Conservation (phyloP, 2,888 invertebrate species). For the Trichogramma evanescens region DNA sequence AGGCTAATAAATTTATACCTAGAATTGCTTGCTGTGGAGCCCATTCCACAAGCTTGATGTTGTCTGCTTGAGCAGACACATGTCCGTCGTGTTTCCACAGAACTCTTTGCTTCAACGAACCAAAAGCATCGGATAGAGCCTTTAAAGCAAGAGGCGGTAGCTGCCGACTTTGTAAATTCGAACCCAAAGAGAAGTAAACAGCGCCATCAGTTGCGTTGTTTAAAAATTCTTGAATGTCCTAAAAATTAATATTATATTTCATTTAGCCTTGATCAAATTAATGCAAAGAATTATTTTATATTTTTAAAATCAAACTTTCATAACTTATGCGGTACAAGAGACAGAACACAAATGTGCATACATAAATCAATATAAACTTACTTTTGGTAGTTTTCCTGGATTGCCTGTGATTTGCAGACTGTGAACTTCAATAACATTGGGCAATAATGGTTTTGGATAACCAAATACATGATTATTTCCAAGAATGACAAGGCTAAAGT, state of each 20-base stretch:
- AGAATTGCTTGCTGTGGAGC: slow-evolving; percentile 43
- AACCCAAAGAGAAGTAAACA: slow-evolving; percentile 46
- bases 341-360: too few relatives aligned
- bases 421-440: slow-evolving; percentile 40
- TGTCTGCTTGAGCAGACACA: slow-evolving; percentile 36
- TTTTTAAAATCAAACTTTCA: too few relatives aligned
- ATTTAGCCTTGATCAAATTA: too few relatives aligned
- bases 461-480: slow-evolving; percentile 41
- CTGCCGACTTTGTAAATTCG: slow-evolving; percentile 44
- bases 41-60: slow-evolving; percentile 46
- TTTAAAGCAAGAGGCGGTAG: slow-evolving; percentile 36
- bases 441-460: slow-evolving; percentile 39
- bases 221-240: slow-evolving; percentile 43
- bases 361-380: slow-evolving; percentile 15
- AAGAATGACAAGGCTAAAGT: slow-evolving; percentile 39
- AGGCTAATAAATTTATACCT: slow-evolving; percentile 27
- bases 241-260: slow-evolving; percentile 6
- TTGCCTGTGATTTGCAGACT: slow-evolving; percentile 35
- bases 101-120: slow-evolving; percentile 42
- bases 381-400: slow-evolving; percentile 28
- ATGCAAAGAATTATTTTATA: too few relatives aligned
- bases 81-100: slow-evolving; percentile 43
- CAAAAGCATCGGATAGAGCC: slow-evolving; percentile 37
- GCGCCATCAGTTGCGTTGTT: slow-evolving; percentile 39
- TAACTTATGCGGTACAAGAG: too few relatives aligned